Evolutionary conservation across 2,888 invertebrate genomes (phyloP).

Genomic region (Apodemia hepburni): DNA sequence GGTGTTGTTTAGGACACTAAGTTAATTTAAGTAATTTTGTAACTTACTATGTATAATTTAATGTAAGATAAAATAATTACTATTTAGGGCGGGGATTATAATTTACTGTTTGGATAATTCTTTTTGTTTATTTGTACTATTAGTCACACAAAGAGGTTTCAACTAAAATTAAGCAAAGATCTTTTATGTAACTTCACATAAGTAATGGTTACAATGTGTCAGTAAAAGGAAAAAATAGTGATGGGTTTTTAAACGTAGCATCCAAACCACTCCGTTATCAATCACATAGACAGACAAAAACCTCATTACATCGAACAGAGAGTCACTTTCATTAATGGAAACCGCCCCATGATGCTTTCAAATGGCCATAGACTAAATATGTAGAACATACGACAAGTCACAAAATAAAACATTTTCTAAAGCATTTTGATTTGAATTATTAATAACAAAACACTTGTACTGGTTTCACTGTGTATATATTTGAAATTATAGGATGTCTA

Average conservation of each 20-base stretch:
- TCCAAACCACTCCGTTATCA: constrained; percentile 70
- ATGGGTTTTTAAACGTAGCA: constrained; percentile 32
- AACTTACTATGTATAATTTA: no score
- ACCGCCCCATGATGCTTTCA: constrained; percentile 43
- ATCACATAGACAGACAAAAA: constrained; percentile 70
- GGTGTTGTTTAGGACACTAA: no score
- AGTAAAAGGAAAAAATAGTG: constrained; percentile 14
- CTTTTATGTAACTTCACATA: constrained; percentile 39
- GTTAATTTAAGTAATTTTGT: no score
- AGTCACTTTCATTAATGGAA: constrained; percentile 73
- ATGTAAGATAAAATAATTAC: no score
- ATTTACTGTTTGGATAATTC: no score
- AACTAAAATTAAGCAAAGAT: background rate
- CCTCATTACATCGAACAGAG: constrained; percentile 66
- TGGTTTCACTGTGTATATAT: no score
- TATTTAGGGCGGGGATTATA: no score
- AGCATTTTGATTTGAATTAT: no score
- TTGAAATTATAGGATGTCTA: no score
- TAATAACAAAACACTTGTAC: no score
- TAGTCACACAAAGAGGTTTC: background rate
- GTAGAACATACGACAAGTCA: background rate
- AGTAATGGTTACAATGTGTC: constrained; percentile 46
- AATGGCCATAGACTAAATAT: constrained; percentile 42
- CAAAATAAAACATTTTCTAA: background rate
- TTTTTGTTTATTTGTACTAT: no score